These are phyloP conservation scores for Cremastobaeus sp. DNA, from an alignment of 2,888 invertebrate species.

Conservation along the genomic window DNA sequence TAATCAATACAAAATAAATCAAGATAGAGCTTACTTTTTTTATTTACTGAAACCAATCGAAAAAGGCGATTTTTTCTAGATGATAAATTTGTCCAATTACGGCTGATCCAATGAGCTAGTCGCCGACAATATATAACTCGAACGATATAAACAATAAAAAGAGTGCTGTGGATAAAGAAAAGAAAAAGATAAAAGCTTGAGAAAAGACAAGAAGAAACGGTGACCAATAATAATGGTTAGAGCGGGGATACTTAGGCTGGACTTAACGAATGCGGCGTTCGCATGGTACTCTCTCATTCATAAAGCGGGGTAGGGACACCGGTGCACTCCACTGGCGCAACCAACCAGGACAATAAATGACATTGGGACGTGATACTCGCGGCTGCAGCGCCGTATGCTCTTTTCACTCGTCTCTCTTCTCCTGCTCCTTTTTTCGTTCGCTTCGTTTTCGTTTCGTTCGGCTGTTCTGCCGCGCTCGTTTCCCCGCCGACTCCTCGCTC, in stretches of 20 bases:
- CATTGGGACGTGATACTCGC: slow-evolving; percentile 60
- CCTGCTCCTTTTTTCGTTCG: slow-evolving; percentile 22
- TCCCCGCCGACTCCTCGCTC: slow-evolving; percentile 72
- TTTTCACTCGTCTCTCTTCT: slow-evolving; percentile 62
- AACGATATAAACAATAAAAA: slow-evolving; percentile 28
- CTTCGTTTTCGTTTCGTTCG: slow-evolving; percentile 37
- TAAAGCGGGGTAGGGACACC: slow-evolving; percentile 41
- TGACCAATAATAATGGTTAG: slow-evolving; percentile 36
- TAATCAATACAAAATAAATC: slow-evolving; percentile 32
- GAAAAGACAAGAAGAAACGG: neutral
- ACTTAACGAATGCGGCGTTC: slow-evolving; percentile 59
- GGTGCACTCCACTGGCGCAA: slow-evolving; percentile 22
- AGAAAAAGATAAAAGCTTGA: neutral
- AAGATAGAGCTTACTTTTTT: slow-evolving; percentile 13
- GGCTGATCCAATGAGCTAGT: slow-evolving; percentile 10
- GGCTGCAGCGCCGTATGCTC: slow-evolving; percentile 64
- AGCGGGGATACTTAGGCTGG: slow-evolving; percentile 31
- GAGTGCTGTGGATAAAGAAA: neutral
- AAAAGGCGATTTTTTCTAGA: slow-evolving; percentile 13
- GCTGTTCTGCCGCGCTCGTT: slow-evolving; percentile 51
- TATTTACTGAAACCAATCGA: slow-evolving; percentile 5
- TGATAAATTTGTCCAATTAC: slow-evolving; percentile 32
- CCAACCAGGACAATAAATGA: slow-evolving; percentile 59
- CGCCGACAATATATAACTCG: slow-evolving; percentile 21
- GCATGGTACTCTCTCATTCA: slow-evolving; percentile 60